These are phyloP conservation scores for Sarcophaga caerulescens DNA, from an alignment of 2,888 invertebrate genomes.

Conservation along the genomic window DNA sequence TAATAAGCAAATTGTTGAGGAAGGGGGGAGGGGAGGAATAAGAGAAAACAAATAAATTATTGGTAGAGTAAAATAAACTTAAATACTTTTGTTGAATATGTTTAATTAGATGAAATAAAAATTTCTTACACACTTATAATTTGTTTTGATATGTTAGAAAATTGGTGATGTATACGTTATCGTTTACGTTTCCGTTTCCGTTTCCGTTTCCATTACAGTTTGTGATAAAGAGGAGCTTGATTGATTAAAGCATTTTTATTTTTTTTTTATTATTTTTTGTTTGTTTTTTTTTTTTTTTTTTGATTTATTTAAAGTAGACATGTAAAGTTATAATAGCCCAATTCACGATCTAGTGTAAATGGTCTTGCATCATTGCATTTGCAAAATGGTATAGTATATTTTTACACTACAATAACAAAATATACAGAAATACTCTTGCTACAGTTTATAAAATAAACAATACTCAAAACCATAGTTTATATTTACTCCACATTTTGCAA, in stretches of 20 bases:
- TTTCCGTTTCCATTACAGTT: not conserved
- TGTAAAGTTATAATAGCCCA: constrained; percentile 27
- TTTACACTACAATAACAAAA: no score
- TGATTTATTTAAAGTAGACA: constrained; percentile 27
- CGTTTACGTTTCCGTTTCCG: no score
- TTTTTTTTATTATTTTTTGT: not conserved
- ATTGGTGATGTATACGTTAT: constrained; percentile 54
- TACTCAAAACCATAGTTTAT: no score
- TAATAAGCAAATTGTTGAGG: no score
- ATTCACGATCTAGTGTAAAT: no score
- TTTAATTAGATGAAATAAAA: not conserved
- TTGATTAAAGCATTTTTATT: not conserved
- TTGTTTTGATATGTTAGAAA: constrained; percentile 49
- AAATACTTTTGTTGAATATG: not conserved
- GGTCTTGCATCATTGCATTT: no score
- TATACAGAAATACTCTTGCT: no score
- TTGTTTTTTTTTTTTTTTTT: not conserved
- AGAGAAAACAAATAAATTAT: not conserved
- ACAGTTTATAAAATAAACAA: no score
- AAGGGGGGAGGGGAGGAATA: not conserved
- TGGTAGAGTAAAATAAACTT: not conserved
- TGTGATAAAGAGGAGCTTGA: constrained; percentile 28
- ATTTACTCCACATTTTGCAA: no score
- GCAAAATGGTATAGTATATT: no score
- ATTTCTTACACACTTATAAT: not conserved